Percentiles rank a stretch among this genome's conserved stretches.
Conservation (phyloP, 2,113 vertebrate species). For the Sturnira hondurensis region DNA sequence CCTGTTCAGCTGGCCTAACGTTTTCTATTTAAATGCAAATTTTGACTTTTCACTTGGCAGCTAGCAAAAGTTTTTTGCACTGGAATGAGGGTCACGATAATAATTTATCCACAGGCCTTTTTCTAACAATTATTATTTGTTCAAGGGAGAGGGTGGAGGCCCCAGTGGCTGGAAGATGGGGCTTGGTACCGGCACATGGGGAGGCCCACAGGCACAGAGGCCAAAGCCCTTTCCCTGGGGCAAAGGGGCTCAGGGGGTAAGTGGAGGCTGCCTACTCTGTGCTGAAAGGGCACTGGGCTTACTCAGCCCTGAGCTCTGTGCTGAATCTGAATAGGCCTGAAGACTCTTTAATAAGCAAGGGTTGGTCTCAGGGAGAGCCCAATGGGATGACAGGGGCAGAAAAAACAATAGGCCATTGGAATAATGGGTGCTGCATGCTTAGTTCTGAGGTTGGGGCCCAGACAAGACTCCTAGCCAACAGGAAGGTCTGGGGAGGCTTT, state of each 20-base stretch:
- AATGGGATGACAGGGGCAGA: background rate
- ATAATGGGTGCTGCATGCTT: accelerated
- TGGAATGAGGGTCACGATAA: constrained; percentile 79
- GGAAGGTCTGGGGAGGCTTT: background rate
- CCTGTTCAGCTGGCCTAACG: constrained; percentile 43
- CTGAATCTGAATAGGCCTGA: background rate
- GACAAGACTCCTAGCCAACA: background rate
- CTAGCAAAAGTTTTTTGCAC: constrained; percentile 78
- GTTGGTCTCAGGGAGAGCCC: background rate
- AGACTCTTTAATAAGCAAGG: background rate
- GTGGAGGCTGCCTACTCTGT: background rate
- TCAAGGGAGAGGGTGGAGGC: constrained; percentile 62
- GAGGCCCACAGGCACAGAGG: background rate
- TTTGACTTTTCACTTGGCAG: constrained; percentile 84
- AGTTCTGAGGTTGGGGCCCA: accelerated
- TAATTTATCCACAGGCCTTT: constrained; percentile 82
- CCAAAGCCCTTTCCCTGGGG: background rate
- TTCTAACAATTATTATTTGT: constrained; percentile 77
- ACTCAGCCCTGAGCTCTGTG: background rate
- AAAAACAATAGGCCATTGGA: background rate
- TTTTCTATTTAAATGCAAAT: constrained; percentile 88
- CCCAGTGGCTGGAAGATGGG: background rate
- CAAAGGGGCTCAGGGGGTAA: background rate
- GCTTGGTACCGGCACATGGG: background rate
- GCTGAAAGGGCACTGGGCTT: background rate